Evolutionary conservation across 2,888 invertebrate genomes (phyloP).

Genomic region (Drosophila subsilvestris): DNA sequence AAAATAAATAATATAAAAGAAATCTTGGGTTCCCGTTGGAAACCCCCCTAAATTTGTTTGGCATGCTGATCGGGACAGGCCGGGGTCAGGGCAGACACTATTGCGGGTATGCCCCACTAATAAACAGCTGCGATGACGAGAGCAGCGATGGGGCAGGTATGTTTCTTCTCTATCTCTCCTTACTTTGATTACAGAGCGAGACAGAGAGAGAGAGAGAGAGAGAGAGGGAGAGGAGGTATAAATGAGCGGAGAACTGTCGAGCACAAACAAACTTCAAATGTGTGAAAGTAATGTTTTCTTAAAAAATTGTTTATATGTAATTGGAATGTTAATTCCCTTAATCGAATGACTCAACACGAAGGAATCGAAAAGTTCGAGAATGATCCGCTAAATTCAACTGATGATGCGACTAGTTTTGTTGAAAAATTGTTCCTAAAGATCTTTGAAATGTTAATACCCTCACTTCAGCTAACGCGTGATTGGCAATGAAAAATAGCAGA

Average conservation of each 20-base stretch:
- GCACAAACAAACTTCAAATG: neutral
- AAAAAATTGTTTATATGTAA: slow-evolving; percentile 30
- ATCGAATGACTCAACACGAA: slow-evolving; percentile 9
- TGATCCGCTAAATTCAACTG: neutral
- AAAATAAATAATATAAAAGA: neutral
- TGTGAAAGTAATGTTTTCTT: slow-evolving; percentile 15
- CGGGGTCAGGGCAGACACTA: slow-evolving; percentile 35
- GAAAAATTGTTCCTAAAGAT: neutral
- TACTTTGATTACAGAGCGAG: slow-evolving; percentile 11
- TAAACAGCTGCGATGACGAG: slow-evolving; percentile 41
- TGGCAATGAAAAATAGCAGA: no score
- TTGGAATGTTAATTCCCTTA: slow-evolving; percentile 16
- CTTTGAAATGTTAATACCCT: no score
- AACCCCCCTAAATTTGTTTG: neutral
- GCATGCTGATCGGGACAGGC: slow-evolving; percentile 11
- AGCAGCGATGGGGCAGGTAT: slow-evolving; percentile 35
- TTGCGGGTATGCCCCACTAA: slow-evolving; percentile 53
- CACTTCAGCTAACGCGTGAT: no score
- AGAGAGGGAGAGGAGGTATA: slow-evolving; percentile 5
- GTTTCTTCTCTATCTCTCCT: slow-evolving; percentile 2
- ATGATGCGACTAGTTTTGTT: neutral
- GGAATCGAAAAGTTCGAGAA: neutral
- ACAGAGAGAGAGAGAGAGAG: neutral
- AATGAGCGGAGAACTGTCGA: slow-evolving; percentile 22
- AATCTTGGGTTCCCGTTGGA: neutral